phyloP scores from a whole-genome alignment of 92 coral and sea anemone species.

The Parazoanthus atlanticus region DNA sequence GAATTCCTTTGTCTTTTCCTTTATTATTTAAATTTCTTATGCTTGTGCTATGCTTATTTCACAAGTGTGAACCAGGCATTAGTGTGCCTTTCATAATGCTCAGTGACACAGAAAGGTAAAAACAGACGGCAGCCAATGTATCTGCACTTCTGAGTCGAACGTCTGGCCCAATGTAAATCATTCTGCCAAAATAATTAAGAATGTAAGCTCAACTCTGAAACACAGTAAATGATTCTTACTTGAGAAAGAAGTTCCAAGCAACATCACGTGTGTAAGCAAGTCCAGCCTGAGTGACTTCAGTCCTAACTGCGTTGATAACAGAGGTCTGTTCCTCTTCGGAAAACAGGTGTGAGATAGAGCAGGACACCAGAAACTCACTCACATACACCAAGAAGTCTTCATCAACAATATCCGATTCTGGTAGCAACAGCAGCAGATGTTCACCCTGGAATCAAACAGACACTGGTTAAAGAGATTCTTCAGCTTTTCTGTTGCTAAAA shows the following conservation, averaged over 20 bases:
- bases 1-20: no score
- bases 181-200: no score
- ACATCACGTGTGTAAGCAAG: slow-evolving; percentile 97
- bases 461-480: not conserved
- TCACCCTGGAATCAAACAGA: slow-evolving; percentile 74
- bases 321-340: slow-evolving; percentile 97
- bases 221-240: slow-evolving; percentile 63
- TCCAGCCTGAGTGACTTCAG: slow-evolving; percentile 99
- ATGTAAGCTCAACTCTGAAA: no score
- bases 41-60: no score
- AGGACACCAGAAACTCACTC: slow-evolving; percentile 97
- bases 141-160: not conserved
- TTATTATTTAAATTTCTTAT: no score
- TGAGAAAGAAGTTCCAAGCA: slow-evolving; percentile 98
- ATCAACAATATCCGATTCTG: slow-evolving; percentile 83
- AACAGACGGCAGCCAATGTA: not conserved
- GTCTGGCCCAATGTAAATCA: not conserved
- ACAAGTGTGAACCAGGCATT: no score
- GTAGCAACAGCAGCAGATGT: slow-evolving; percentile 82
- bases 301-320: slow-evolving; percentile 94
- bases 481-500: not conserved
- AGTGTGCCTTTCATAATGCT: no score
- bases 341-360: slow-evolving; percentile 92
- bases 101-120: not conserved
- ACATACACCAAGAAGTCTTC: slow-evolving; percentile 89